A percentile compares a stretch with the other conserved stretches of the same genome.
These are phyloP conservation scores for Hydractinia symbiolongicarpus DNA, from an alignment of 30 jellyfish, hydroid and myxozoan species.

Conservation along the genomic window DNA sequence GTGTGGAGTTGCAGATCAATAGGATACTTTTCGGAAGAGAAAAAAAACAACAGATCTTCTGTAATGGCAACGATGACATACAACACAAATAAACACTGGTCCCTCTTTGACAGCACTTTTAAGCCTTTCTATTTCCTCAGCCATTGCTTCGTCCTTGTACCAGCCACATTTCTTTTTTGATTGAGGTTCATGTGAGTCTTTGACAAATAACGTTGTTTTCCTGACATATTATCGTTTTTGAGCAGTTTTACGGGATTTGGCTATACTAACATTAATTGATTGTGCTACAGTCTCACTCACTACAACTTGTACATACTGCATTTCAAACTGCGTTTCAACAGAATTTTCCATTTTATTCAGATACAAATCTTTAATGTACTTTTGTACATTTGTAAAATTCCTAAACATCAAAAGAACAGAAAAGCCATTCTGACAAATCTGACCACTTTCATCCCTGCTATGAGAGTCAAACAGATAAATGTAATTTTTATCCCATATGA, in stretches of 20 bases:
- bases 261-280: too few relatives aligned
- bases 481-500: background rate
- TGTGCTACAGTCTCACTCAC: too few relatives aligned
- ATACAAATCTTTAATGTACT: background rate
- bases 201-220: too few relatives aligned
- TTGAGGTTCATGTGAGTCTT: too few relatives aligned
- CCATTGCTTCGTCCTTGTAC: too few relatives aligned
- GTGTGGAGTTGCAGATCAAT: background rate
- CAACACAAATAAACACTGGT: background rate
- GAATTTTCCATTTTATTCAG: background rate
- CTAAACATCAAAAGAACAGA: background rate
- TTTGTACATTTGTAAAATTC: background rate
- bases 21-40: background rate
- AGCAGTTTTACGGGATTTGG: too few relatives aligned
- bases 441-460: constrained; percentile 4
- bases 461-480: background rate
- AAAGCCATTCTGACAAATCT: background rate
- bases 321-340: too few relatives aligned
- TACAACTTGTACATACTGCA: too few relatives aligned
- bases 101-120: too few relatives aligned
- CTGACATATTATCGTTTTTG: too few relatives aligned
- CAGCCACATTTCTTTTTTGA: too few relatives aligned
- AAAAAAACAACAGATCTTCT: constrained; percentile 10
- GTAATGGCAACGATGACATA: background rate
- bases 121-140: too few relatives aligned